phyloP scores from a whole-genome alignment of 2,888 invertebrate genomes.

The Phortica magna region DNA sequence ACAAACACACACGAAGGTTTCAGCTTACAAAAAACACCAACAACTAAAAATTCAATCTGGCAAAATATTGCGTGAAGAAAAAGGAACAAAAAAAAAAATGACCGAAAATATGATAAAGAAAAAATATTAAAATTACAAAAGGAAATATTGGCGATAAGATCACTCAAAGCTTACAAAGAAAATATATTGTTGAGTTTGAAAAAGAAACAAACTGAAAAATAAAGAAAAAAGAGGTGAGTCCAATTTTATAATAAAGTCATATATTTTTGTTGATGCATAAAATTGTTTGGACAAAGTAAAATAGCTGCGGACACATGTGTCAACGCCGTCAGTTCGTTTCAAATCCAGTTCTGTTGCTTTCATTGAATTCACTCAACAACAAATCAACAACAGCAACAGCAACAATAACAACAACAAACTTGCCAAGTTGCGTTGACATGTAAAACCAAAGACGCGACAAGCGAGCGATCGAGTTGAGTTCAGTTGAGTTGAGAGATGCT shows the following conservation, averaged over 20 bases:
- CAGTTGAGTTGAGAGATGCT: background rate
- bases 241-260: slow-evolving; percentile 65
- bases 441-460: slow-evolving; percentile 42
- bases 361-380: slow-evolving; percentile 1
- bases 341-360: slow-evolving; percentile 9
- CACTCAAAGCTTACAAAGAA: background rate
- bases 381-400: slow-evolving; percentile 34
- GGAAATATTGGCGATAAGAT: slow-evolving; percentile 14
- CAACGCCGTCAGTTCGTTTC: slow-evolving; percentile 47
- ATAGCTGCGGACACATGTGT: slow-evolving; percentile 40
- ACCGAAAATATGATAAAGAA: background rate
- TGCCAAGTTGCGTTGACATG: slow-evolving; percentile 46
- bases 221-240: background rate
- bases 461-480: slow-evolving; percentile 39
- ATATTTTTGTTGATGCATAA: slow-evolving; percentile 63
- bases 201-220: background rate
- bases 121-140: background rate
- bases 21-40: background rate
- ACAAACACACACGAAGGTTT: background rate
- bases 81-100: background rate
- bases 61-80: background rate
- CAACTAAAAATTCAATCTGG: background rate
- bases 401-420: slow-evolving; percentile 44
- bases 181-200: background rate
- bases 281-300: slow-evolving; percentile 53